Evolutionary conservation across 1,140 invertebrate species (phyloP).

Genomic region (Macrostomum lignano): DNA sequence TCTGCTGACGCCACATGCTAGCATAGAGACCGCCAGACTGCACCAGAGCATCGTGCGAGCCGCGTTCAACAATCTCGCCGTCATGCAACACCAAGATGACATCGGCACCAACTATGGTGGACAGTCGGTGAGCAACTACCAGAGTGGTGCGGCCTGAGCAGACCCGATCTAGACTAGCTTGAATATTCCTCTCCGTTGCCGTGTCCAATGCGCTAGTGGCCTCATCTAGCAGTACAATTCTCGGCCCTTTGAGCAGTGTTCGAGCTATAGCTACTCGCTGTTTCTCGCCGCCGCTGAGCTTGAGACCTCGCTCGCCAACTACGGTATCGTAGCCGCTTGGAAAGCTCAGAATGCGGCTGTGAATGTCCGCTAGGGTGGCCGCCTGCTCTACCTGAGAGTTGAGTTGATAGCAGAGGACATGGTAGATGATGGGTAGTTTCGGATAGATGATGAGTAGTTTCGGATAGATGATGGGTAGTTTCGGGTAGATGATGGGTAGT

Average conservation of each 20-base stretch:
- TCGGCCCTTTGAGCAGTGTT: constrained; percentile 22
- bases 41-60: constrained; percentile 16
- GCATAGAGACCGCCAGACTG: too few species aligned
- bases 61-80: constrained; percentile 61
- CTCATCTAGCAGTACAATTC: constrained; percentile 22
- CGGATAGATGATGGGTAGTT: too few species aligned
- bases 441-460: too few species aligned
- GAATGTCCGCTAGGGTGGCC: constrained; percentile 65
- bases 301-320: constrained; percentile 36
- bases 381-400: constrained; percentile 57
- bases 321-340: constrained; percentile 33
- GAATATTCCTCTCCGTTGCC: constrained; percentile 24
- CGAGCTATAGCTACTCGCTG: constrained; percentile 31
- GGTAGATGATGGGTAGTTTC: too few species aligned
- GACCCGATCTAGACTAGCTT: constrained; percentile 15
- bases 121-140: constrained; percentile 59
- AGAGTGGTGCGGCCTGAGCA: constrained; percentile 56
- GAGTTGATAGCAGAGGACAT: too few species aligned
- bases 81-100: constrained; percentile 63
- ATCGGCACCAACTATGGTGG: constrained; percentile 68
- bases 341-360: constrained; percentile 24
- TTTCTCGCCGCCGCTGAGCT: constrained; percentile 43
- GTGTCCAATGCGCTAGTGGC: constrained; percentile 27
- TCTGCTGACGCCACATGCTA: too few species aligned
- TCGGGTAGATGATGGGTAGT: too few species aligned